Conservation (phyloP, 2,113 vertebrate species). For the Thalassoma bifasciatum region DNA sequence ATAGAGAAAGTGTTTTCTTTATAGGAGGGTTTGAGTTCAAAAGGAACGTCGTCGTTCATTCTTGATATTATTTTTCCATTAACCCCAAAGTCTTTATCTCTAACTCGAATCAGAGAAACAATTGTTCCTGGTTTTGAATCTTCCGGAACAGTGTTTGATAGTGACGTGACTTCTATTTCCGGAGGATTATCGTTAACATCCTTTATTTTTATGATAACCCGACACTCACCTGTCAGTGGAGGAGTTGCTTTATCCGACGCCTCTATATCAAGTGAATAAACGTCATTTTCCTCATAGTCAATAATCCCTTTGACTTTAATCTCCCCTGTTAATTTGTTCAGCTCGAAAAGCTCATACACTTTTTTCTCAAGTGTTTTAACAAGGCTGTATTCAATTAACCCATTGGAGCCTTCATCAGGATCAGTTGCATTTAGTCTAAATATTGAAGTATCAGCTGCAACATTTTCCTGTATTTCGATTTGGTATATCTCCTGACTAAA, state of each 20-base stretch:
- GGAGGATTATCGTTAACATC: conserved; percentile 87
- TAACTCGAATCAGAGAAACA: conserved; percentile 56
- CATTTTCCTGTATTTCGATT: conserved; percentile 61
- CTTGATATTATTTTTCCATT: conserved; percentile 72
- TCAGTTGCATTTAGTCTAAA: conserved; percentile 44
- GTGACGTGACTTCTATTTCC: conserved; percentile 76
- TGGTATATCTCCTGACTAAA: conserved; percentile 70
- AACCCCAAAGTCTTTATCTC: conserved; percentile 56
- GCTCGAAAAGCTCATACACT: conserved; percentile 37
- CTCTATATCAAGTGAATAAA: conserved; percentile 57
- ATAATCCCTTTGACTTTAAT: conserved; percentile 31
- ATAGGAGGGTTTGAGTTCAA: conserved; percentile 73
- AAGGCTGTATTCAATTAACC: conserved; percentile 55
- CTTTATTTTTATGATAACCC: conserved; percentile 75
- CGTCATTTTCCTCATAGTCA: conserved; percentile 56
- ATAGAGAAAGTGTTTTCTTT: conserved; percentile 78
- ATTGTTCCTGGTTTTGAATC: conserved; percentile 72
- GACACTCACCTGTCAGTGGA: conserved; percentile 62
- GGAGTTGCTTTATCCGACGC: conserved; percentile 56
- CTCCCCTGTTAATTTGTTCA: conserved; percentile 49
- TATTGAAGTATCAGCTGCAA: conserved; percentile 12
- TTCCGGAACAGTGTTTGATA: conserved; percentile 72
- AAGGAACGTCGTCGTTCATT: conserved; percentile 64
- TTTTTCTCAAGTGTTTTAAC: conserved; percentile 28
- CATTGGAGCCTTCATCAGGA: conserved; percentile 45